Evolutionary conservation across 2,113 vertebrate species (phyloP), one percentile per base, ranked within the genome.

Genomic region (Seriola rivoliana): DNA sequence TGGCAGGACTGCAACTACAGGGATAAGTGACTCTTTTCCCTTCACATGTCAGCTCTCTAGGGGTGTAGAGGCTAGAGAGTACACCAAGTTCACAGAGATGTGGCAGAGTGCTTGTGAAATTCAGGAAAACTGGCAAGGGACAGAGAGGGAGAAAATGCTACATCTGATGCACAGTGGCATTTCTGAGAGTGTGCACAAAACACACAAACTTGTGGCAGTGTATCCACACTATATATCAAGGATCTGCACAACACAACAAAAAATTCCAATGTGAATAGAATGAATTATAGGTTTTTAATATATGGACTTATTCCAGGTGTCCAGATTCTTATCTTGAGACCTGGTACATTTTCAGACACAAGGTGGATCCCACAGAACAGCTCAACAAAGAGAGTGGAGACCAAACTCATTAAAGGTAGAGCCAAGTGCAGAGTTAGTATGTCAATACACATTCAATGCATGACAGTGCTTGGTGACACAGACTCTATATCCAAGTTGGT

Each of bases 51-150:
- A 66, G 71, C 85, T 86, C 89, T 85, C 77, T 40, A 42, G 68
- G 81, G 81, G 60, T 69, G 55, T 25, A 19, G 66, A 75, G 75
- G 75, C 72, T 62, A 54, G 71, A 68, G 46, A 83, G 84, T 57
- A 71, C 65, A 74, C 54, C 62, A 60, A 78, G 91, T 85, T 86
- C 81, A 85, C 29, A 38, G 44, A 69, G 64, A 84, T 66, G 83
- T 88, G 88, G 88, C 83, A 75, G 86, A 90, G 85, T 63, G 79
- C 70, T 82, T 86, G 66, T 78, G 79, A 91, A 90, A 77, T 76
- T 81, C 55, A 80, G 68, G 48, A 71, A 77, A 71, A 76, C 78
- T 68, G 70, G 82, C 60, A 34, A 52, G 64, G 62, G 55, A 82
- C 74, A 62, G n/a, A 1, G 21, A 69, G 63, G 36, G 5, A 74